Evolutionary conservation across 2,888 invertebrate genomes (phyloP).

Genomic region (Temnothorax rugatulus): DNA sequence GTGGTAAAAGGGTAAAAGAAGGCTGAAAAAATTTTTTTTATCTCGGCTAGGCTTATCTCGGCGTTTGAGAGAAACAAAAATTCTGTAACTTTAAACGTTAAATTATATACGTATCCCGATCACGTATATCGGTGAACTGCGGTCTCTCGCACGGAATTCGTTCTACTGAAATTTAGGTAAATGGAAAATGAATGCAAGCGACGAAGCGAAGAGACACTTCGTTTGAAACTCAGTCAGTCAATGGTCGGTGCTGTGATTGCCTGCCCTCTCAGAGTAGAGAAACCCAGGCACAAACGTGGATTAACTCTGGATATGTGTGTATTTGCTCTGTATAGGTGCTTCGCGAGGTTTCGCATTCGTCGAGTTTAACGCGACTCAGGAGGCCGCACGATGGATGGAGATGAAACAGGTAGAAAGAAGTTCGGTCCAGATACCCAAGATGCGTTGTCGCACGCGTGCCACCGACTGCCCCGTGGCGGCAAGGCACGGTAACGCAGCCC

Average conservation of each 20-base stretch:
- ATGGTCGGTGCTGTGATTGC: slow-evolving; percentile 86
- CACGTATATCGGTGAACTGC: slow-evolving; percentile 58
- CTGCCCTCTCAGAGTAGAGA: slow-evolving; percentile 86
- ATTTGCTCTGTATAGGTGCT: slow-evolving; percentile 94
- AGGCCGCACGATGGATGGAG: slow-evolving; percentile 97
- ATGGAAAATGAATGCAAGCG: slow-evolving; percentile 78
- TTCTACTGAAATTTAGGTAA: slow-evolving; percentile 78
- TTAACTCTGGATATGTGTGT: slow-evolving; percentile 87
- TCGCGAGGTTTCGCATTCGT: slow-evolving; percentile 94
- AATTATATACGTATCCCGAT: not conserved
- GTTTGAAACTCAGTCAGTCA: slow-evolving; percentile 83
- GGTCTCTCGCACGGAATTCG: slow-evolving; percentile 71
- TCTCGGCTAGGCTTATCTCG: slow-evolving; percentile 42
- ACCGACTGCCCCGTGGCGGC: slow-evolving; percentile 85
- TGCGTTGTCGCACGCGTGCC: slow-evolving; percentile 85
- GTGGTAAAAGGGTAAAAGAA: slow-evolving; percentile 41
- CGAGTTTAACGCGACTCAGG: slow-evolving; percentile 96
- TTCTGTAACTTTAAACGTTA: slow-evolving; percentile 51
- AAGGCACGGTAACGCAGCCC: slow-evolving; percentile 85
- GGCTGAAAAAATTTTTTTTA: slow-evolving; percentile 41
- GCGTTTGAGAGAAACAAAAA: slow-evolving; percentile 39
- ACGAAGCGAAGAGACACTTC: slow-evolving; percentile 81
- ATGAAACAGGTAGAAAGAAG: slow-evolving; percentile 92
- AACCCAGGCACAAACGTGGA: slow-evolving; percentile 85
- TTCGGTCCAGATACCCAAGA: slow-evolving; percentile 85